Conservation (phyloP, 2,888 invertebrate genomes). For the Chrysotoxum bicinctum region DNA sequence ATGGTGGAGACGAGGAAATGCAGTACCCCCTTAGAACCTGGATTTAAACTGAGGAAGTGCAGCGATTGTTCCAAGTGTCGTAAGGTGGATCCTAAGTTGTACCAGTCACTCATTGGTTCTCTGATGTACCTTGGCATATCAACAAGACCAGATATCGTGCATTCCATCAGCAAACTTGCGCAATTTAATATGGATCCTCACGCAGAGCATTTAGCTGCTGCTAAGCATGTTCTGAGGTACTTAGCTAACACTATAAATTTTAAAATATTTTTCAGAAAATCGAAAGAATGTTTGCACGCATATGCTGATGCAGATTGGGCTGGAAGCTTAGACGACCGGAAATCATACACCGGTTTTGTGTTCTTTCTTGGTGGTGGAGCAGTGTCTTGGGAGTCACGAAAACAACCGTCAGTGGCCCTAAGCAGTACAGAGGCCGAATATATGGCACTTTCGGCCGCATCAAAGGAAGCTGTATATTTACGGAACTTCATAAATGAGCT, state of each 20-base stretch:
- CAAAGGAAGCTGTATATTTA: too few relatives aligned
- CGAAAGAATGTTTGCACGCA: neutral
- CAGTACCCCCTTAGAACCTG: neutral
- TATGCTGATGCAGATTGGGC: neutral
- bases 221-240: neutral
- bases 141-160: neutral
- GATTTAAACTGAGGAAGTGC: neutral
- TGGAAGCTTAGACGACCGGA: neutral
- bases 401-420: too few relatives aligned
- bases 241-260: neutral
- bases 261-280: neutral
- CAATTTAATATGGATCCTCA: neutral
- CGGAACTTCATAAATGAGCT: too few relatives aligned
- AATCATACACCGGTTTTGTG: constrained; percentile 16
- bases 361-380: too few relatives aligned
- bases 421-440: too few relatives aligned
- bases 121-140: neutral
- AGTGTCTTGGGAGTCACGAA: constrained; percentile 46
- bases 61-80: neutral
- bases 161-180: too few relatives aligned
- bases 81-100: too few relatives aligned
- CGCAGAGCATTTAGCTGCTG: neutral
- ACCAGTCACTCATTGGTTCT: neutral
- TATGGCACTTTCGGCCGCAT: too few relatives aligned
- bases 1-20: too few relatives aligned